Evolutionary conservation across 2,113 vertebrate genomes (phyloP).

Genomic region (Cochlearius cochlearius): DNA sequence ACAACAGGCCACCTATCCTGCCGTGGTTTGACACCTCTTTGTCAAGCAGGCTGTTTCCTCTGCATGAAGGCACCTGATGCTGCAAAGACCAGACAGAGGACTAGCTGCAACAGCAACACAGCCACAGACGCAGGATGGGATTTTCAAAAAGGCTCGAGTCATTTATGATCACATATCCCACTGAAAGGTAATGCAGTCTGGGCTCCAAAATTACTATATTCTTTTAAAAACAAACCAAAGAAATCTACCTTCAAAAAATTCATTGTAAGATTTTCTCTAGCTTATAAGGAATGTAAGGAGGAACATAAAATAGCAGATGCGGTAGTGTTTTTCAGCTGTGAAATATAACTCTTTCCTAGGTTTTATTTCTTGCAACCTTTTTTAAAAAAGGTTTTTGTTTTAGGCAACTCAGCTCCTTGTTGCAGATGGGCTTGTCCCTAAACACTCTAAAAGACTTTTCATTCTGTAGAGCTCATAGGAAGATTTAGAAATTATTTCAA

Average conservation of each 20-base stretch:
- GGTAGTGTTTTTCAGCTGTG: neutral
- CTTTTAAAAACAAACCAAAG: neutral
- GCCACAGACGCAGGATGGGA: neutral
- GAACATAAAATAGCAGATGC: neutral
- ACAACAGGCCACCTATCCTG: neutral
- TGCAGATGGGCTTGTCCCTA: neutral
- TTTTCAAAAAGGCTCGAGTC: neutral
- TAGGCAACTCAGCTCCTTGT: neutral
- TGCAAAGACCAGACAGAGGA: neutral
- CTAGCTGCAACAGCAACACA: neutral
- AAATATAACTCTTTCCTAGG: neutral
- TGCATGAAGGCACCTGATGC: neutral
- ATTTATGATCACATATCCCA: neutral
- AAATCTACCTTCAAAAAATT: neutral
- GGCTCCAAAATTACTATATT: neutral
- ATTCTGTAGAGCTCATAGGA: neutral
- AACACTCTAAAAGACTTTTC: neutral
- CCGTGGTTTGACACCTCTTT: neutral
- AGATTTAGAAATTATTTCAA: neutral
- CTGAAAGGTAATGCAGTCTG: neutral
- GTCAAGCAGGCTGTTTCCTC: neutral
- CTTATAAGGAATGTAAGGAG: neutral
- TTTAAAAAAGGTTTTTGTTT: neutral
- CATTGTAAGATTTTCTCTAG: neutral
- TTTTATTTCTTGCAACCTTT: neutral